phyloP scores from a whole-genome alignment of 2,113 vertebrate species.

The Sceloporus tristichus region DNA sequence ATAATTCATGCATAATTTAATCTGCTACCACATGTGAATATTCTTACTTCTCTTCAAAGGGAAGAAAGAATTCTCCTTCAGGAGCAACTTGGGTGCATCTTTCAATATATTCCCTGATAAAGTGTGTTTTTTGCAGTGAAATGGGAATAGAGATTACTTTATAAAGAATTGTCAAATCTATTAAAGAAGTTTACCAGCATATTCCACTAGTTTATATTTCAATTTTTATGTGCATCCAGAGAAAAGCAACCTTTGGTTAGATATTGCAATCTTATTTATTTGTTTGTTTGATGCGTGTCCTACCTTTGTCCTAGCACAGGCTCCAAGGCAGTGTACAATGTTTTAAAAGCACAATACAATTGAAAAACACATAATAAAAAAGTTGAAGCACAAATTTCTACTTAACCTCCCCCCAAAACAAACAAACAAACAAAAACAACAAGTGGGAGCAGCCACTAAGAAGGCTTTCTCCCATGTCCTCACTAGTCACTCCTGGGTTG shows the following conservation, averaged over 20 bases:
- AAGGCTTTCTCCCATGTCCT: no score
- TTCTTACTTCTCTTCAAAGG: conserved; percentile 39
- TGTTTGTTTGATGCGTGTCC: no score
- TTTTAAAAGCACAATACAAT: no score
- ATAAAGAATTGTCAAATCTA: neutral
- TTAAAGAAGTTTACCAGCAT: neutral
- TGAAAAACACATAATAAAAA: no score
- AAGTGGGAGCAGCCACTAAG: no score
- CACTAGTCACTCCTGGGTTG: no score
- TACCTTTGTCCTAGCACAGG: no score
- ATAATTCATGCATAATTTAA: conserved; percentile 9
- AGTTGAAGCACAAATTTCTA: no score
- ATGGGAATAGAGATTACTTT: neutral
- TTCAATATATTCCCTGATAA: conserved; percentile 1
- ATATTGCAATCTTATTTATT: neutral
- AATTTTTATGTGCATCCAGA: neutral
- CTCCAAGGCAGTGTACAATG: no score
- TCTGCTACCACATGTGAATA: conserved; percentile 17
- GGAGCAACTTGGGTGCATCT: conserved; percentile 25
- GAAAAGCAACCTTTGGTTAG: conserved; percentile 24
- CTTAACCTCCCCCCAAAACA: no score
- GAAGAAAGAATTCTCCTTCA: conserved; percentile 41
- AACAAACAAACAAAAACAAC: no score
- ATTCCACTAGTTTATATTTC: neutral
- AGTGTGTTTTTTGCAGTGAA: neutral